These are phyloP conservation scores for Cataglyphis albicans DNA, from an alignment of 2,888 invertebrate genomes.

Conservation along the genomic window DNA sequence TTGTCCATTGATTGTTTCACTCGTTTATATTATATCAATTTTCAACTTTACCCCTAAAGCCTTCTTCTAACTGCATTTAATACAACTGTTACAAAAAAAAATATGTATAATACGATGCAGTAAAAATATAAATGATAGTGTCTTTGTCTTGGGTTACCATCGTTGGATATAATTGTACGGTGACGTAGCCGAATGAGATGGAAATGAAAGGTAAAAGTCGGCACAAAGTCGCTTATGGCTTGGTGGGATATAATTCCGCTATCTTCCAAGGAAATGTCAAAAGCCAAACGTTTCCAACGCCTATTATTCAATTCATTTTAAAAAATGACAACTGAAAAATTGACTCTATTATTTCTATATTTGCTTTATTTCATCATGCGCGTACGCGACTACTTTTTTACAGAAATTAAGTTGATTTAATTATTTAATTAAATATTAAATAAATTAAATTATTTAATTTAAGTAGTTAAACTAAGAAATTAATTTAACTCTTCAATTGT, in stretches of 20 bases:
- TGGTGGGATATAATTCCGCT: conserved; percentile 87
- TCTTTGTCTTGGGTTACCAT: conserved; percentile 62
- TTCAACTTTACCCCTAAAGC: conserved; percentile 62
- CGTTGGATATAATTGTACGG: conserved; percentile 86
- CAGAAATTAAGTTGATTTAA: too few species aligned
- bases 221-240: conserved; percentile 86
- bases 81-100: conserved; percentile 77
- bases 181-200: conserved; percentile 86
- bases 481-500: too few species aligned
- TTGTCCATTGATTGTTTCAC: neutral
- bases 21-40: neutral
- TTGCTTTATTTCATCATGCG: too few species aligned
- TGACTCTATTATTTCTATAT: too few species aligned
- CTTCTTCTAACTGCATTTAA: conserved; percentile 77
- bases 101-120: conserved; percentile 76
- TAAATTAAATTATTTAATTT: too few species aligned
- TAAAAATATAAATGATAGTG: conserved; percentile 79
- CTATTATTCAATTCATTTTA: conserved; percentile 61
- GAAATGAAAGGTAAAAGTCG: conserved; percentile 84
- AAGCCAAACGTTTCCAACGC: conserved; percentile 86
- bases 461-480: too few species aligned
- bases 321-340: neutral
- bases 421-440: too few species aligned
- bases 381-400: too few species aligned
- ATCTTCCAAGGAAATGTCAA: conserved; percentile 87